A percentile compares a stretch with the other conserved stretches of the same genome.
Evolutionary conservation across 1,140 invertebrate genomes (phyloP).

Genomic region (Caenorhabditis latens): DNA sequence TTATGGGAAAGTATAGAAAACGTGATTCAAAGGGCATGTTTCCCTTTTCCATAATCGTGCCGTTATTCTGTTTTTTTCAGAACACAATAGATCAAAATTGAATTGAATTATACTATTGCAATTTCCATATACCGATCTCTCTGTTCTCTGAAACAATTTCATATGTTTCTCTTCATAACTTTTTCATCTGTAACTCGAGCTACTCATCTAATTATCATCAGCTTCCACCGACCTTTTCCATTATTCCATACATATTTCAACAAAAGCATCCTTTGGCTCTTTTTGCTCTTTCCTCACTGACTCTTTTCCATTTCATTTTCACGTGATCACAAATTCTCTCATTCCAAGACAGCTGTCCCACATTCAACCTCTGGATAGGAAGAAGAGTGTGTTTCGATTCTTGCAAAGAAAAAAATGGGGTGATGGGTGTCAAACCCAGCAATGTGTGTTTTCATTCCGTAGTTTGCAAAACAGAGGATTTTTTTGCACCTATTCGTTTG

Average conservation of each 20-base stretch:
- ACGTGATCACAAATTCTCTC: conserved; percentile 21
- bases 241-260: conserved; percentile 47
- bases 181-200: not conserved
- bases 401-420: not conserved
- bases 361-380: not conserved
- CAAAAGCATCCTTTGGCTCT: not conserved
- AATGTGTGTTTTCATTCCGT: not conserved
- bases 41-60: not conserved
- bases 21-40: not conserved
- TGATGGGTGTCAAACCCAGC: conserved; percentile 1
- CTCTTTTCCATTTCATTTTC: conserved; percentile 3
- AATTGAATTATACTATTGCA: not conserved
- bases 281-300: no score
- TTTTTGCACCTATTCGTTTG: not conserved
- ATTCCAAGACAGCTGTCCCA: conserved; percentile 15
- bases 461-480: not conserved
- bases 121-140: conserved; percentile 6
- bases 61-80: not conserved
- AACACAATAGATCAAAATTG: conserved; percentile 9
- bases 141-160: conserved; percentile 1
- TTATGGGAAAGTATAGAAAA: no score
- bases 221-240: not conserved
- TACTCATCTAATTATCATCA: conserved; percentile 42
- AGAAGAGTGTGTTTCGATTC: not conserved
- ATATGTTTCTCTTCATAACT: not conserved